phyloP scores from a whole-genome alignment of 2,113 vertebrate species.

The Phyllostomus discolor region DNA sequence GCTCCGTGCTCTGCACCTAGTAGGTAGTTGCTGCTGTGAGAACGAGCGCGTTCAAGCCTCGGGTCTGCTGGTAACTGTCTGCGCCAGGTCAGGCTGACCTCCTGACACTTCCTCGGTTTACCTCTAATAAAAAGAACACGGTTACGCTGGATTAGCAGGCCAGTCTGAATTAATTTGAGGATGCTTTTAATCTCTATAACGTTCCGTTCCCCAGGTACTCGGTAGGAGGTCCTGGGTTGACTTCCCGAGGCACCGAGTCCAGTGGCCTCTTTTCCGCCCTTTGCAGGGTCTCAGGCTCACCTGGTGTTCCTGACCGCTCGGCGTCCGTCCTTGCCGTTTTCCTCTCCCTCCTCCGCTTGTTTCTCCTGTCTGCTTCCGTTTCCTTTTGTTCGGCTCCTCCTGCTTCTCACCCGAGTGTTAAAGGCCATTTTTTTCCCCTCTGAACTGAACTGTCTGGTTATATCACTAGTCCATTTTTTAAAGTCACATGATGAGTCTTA shows the following conservation, averaged over 20 bases:
- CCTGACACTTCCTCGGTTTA: background rate
- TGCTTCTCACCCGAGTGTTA: background rate
- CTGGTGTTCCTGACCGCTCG: background rate
- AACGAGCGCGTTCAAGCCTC: background rate
- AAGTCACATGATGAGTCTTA: background rate
- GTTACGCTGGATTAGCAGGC: background rate
- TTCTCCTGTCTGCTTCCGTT: background rate
- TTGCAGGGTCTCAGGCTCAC: background rate
- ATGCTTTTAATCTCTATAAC: background rate
- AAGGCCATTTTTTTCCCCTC: background rate
- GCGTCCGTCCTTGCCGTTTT: background rate
- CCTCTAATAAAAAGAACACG: background rate
- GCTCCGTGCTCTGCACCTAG: background rate
- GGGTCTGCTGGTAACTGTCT: background rate
- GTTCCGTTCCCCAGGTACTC: background rate
- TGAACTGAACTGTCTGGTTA: background rate
- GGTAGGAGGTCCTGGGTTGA: background rate
- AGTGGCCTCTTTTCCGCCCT: background rate
- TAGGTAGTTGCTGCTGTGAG: background rate
- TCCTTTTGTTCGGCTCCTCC: background rate
- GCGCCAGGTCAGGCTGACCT: rapidly evolving
- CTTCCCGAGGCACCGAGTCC: background rate
- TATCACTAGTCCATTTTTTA: background rate
- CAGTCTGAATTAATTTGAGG: background rate
- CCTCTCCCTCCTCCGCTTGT: background rate